Base-by-base conservation (phyloP, 2,888 invertebrate species). In the Teleiodes luculella region DNA sequence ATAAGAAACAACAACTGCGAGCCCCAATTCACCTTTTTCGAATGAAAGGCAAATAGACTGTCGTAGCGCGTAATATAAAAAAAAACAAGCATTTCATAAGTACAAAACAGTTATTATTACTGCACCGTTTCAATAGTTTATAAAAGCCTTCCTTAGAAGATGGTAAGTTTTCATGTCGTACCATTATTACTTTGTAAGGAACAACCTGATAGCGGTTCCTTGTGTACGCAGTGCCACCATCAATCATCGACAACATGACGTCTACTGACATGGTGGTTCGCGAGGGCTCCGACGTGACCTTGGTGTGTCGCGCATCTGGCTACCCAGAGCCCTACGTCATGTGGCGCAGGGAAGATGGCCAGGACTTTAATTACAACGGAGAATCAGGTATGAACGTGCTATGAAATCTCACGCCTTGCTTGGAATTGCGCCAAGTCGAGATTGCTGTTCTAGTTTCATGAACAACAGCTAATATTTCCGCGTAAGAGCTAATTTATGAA, bases 311-410 rank as follows among this genome's bases (percentile, higher is more conserved):
- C 73, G 97, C 97, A 35, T 92, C 93, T 24, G 97, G 97, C 63
- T 96, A 95, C 82, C 96, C 96, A 0, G 96, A 96, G 74, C 97
- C 97, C 51, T 96, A 96, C 79, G 96, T 97, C 69, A 96, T 96
- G 94, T 97, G 97, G 97, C 91, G 96, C 47, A 91, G 97, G 51
- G 97, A 97, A 80, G 97, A 97, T 76, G 96, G 96, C 59, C 94
- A 95, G 72, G 95, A 95, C 80, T 96, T 97, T 86, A 93, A 95
- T 84, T 96, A 96, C 85, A 96, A 96, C 71, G 96, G 96, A 45
- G 95, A 95, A 80, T 94, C 93, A 78, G 96, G 96, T 96, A 89
- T 28, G 13, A 43, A 43, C 43, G 43, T 43, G 43, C 28, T 43
- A 28, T 43, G 43, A 43, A 33, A 33, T 24, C 20, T 20, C 36